A percentile compares a stretch with the other conserved stretches of the same genome.
Evolutionary conservation across 2,797 vertebrate species (phyloP).

Genomic region (Sphenodon punctatus): DNA sequence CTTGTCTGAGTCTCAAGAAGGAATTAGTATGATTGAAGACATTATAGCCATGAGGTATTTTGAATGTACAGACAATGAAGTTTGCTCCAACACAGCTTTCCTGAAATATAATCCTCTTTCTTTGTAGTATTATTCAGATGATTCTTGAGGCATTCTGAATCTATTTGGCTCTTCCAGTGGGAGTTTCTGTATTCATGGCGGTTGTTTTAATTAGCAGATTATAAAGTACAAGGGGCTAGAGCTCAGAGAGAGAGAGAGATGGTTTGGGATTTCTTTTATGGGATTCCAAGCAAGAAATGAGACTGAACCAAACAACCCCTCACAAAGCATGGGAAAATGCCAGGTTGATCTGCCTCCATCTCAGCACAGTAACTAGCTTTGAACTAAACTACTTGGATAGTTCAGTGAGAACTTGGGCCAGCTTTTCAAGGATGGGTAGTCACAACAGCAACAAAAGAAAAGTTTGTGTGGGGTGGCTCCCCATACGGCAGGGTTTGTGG

Average conservation of each 20-base stretch:
- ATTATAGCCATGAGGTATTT: background rate
- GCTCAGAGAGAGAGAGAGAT: background rate
- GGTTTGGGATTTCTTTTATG: background rate
- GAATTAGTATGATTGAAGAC: constrained; percentile 38
- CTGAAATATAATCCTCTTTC: background rate
- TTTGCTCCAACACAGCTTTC: constrained; percentile 20
- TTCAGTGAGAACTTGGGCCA: background rate
- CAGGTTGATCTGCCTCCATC: accelerated
- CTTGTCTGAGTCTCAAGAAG: background rate
- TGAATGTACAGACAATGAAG: constrained; percentile 4
- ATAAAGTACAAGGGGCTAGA: background rate
- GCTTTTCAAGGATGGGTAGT: background rate
- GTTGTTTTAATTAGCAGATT: background rate
- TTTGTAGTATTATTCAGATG: background rate
- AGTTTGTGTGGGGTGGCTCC: too few species aligned
- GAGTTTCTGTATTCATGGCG: background rate
- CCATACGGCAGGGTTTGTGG: too few species aligned
- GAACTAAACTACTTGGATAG: accelerated
- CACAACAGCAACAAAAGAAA: too few species aligned
- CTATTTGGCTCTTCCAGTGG: background rate
- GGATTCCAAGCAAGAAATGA: background rate
- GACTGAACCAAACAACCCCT: background rate
- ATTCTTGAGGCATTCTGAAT: background rate
- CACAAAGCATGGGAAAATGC: background rate
- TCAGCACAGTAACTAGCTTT: background rate